Conservation (phyloP, 1,140 invertebrate species). For the Neodiprion virginianus region DNA sequence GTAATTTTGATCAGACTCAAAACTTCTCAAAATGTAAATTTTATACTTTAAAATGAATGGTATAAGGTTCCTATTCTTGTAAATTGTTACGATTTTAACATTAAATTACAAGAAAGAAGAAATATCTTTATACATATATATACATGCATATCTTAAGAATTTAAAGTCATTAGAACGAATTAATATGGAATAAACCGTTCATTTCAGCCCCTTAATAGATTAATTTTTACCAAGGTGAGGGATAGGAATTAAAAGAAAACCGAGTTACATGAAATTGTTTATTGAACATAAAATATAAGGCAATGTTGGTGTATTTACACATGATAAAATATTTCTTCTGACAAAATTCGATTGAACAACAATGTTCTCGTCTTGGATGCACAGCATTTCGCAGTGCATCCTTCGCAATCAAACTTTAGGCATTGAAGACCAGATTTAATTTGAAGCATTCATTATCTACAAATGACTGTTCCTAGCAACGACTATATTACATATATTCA, state of each 20-base stretch:
- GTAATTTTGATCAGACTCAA: no score
- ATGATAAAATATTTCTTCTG: constrained; percentile 9
- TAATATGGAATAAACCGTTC: not conserved
- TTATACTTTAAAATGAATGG: no score
- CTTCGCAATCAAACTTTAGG: no score
- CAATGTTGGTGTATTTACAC: constrained; percentile 38
- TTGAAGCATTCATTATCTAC: no score
- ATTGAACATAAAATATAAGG: constrained; percentile 55
- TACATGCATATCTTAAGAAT: not conserved
- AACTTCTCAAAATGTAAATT: no score
- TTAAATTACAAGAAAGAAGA: not conserved
- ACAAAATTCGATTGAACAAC: not conserved
- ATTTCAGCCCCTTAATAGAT: not conserved
- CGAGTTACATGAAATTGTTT: constrained; percentile 50
- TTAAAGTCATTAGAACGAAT: not conserved
- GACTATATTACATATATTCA: no score
- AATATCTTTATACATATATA: constrained; percentile 2
- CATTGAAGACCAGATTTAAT: no score
- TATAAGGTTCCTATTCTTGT: no score
- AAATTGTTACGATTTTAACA: no score
- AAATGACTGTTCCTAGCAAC: no score
- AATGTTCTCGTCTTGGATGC: not conserved
- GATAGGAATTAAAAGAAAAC: constrained; percentile 52
- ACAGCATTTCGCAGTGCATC: no score
- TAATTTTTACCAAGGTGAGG: constrained; percentile 30